Percentiles rank a stretch among this genome's conserved stretches.
Conservation (phyloP, 1,140 invertebrate genomes). For the Drosophila ogumai region DNA sequence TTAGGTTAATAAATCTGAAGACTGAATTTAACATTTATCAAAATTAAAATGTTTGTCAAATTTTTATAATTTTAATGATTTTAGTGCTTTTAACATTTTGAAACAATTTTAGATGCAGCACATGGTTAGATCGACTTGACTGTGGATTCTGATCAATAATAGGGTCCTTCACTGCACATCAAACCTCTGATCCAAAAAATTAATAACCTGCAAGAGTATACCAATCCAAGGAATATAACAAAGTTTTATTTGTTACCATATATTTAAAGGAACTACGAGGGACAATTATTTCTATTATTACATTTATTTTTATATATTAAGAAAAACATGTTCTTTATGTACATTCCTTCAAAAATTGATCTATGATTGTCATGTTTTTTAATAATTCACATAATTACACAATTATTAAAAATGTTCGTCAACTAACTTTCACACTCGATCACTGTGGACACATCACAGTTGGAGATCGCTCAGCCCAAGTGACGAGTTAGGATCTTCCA, state of each 20-base stretch:
- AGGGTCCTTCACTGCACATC: no score
- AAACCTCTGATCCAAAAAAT: no score
- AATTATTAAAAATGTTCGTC: background rate
- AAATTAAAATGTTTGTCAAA: no score
- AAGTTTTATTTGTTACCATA: background rate
- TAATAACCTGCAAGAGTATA: no score
- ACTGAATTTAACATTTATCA: no score
- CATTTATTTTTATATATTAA: background rate
- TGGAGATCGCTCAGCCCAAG: slow-evolving; percentile 14
- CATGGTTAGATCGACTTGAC: no score
- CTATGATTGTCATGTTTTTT: background rate
- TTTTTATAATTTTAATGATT: no score
- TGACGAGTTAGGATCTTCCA: slow-evolving; percentile 24
- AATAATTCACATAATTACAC: background rate
- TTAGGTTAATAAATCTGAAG: no score
- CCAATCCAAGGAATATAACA: no score
- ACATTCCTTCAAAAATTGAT: background rate
- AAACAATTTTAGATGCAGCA: no score
- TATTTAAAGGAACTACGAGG: background rate
- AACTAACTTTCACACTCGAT: background rate
- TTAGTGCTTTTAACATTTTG: no score
- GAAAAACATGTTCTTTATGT: background rate
- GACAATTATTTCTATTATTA: background rate
- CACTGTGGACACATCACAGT: slow-evolving; percentile 1
- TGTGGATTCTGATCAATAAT: no score